Evolutionary conservation across 1,140 invertebrate genomes (phyloP).

Genomic region (Amyelois transitella): DNA sequence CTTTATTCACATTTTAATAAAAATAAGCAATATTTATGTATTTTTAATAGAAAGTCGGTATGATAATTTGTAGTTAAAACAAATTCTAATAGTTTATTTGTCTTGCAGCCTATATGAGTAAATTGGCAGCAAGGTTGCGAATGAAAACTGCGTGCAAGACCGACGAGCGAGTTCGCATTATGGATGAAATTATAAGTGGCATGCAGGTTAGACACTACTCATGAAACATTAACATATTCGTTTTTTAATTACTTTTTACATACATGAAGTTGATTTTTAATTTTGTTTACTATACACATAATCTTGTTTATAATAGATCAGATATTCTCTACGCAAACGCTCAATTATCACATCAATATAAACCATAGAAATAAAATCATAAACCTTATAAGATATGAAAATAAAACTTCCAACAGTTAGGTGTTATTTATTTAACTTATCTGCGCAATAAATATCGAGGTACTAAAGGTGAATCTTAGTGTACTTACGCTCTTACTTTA

Average conservation of each 20-base stretch:
- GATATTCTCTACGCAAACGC: too few species aligned
- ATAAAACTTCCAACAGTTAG: not conserved
- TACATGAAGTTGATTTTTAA: too few species aligned
- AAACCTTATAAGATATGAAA: not conserved
- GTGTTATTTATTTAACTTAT: not conserved
- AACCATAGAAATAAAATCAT: too few species aligned
- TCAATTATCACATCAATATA: too few species aligned
- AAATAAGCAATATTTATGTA: too few species aligned
- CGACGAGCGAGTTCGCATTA: slow-evolving; percentile 83
- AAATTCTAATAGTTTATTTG: slow-evolving; percentile 22
- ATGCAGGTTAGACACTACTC: slow-evolving; percentile 77
- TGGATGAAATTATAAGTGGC: slow-evolving; percentile 87
- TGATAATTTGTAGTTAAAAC: too few species aligned
- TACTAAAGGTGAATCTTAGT: not conserved
- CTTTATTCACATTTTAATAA: too few species aligned
- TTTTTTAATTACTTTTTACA: too few species aligned
- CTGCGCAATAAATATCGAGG: not conserved
- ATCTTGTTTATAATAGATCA: too few species aligned
- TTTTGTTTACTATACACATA: too few species aligned
- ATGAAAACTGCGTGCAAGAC: slow-evolving; percentile 78
- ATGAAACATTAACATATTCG: too few species aligned
- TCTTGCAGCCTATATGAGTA: slow-evolving; percentile 77
- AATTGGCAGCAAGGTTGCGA: slow-evolving; percentile 75
- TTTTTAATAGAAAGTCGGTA: too few species aligned
- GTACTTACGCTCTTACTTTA: slow-evolving; percentile 32